Conservation (phyloP, 2,797 vertebrate species). For the Xenopus petersii region DNA sequence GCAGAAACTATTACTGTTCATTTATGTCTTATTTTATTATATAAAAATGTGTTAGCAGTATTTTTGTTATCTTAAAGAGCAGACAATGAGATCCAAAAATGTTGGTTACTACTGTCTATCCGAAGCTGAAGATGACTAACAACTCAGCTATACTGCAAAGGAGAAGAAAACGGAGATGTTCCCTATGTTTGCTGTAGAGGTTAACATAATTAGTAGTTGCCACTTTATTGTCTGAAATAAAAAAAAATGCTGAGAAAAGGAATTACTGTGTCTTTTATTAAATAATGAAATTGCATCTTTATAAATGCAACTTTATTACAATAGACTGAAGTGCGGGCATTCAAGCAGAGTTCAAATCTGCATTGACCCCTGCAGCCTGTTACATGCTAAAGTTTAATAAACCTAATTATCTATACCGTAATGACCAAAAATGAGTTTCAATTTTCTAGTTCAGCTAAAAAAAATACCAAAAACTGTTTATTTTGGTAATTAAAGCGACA, state of each 20-base stretch:
- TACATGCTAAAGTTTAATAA: no score
- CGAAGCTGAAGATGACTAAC: neutral
- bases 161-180: constrained; percentile 5
- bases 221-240: constrained; percentile 42
- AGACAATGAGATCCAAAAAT: no score
- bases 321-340: no score
- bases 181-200: constrained; percentile 32
- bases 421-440: neutral
- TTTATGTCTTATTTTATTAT: neutral
- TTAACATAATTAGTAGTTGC: constrained; percentile 31
- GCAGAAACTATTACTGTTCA: neutral
- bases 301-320: no score
- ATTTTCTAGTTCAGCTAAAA: no score
- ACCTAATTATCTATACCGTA: neutral
- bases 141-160: neutral
- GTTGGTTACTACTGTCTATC: neutral
- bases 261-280: neutral
- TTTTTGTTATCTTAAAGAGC: neutral
- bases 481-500: no score
- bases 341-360: no score
- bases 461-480: no score
- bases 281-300: neutral
- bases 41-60: neutral
- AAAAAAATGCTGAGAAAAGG: constrained; percentile 28
- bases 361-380: no score